Base-by-base conservation (phyloP, 2,888 invertebrate species). In the Harpalus rufipes region DNA sequence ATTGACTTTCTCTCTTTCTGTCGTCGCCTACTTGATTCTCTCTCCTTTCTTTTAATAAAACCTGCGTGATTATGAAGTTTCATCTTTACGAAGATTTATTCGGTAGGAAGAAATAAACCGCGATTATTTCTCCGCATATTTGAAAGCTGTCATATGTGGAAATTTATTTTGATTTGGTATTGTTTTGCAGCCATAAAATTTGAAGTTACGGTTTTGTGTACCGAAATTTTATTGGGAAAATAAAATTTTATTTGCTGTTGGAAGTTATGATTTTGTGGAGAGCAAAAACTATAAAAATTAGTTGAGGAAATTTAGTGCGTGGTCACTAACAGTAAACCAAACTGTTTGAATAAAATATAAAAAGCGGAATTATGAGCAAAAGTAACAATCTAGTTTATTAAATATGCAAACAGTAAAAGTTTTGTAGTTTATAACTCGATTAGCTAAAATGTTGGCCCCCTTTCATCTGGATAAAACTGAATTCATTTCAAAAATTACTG, bases 11-110 rank as follows among this genome's bases (percentile, higher is more conserved):
- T 16, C 41, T 81, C 68, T 25, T 25, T 7, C 80, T 61, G 18
- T 32, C 59, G n/a, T 44, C 44, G 44, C 18, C 6, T 32, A 32
- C 32, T 32, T 32, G 32, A 32, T 6, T 63, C 8, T 79, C 58
- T 16, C 81, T 16, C 14, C 16, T 81, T 51, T 16, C 51, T 76
- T 76, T 81, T 81, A 81, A 81, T 81, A 81, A 39, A 44, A 65
- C 61, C 16, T 10, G 21, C 63, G 44, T 41, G 81, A 61, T 81
- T 63, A 81, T 44, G 44, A 81, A 81, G 21, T 81, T 61, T 39
- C 61, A 39, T 44, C 56, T 25, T 18, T 18, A 16, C 2, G 44
- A 76, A 76, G 56, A 76, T 76, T 51, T 76, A 76, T 76, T 18
- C 6, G 51, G 44, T 10, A 10, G 41, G 8, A 76, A 76, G 76